Evolutionary conservation across 2,797 vertebrate species (phyloP), one percentile per base, ranked within the genome.

Genomic region (Leuciscus waleckii): DNA sequence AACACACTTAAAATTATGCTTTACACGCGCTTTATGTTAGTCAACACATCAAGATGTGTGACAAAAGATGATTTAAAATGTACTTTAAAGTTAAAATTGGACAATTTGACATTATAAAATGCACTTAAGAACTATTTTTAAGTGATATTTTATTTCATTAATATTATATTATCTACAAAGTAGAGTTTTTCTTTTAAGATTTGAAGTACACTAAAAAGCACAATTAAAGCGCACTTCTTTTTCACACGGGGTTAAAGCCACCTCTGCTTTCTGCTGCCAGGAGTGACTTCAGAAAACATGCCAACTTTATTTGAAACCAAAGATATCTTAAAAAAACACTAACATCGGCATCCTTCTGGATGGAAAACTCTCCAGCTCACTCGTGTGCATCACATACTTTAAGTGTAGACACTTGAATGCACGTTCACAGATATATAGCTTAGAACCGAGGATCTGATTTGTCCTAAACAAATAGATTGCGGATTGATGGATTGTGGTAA

Each of bases 241-340:
- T 54, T 17, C 16, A 51, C 1, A 43, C 9, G 7, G 21, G 54
- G 23, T 61, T 11, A 61, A 61, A 23, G 37, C 16, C 37, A 43
- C n/a, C 35, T 43, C 43, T 68, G 43, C 29, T 21, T 49, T 21
- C 14, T 39, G 9, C 43, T 68, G 43, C 13, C 32, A 37, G n/a
- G 39, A 79, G 37, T 79, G n/a, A 16, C 17, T 68, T 2, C 39
- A 79, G 17, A 79, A 79, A 65, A 67, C 78, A 81, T 68, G 29
- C 29, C 84, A 73, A 83, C 81, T 90, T 93, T 91, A 89, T 89
- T 88, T 89, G 76, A 87, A 91, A 87, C 86, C 85, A 58, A 82
- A 90, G 87, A 90, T 91, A 89, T 88, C 87, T 87, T 74, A 82
- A 87, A 88, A 23, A 88, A 91, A 91, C 83, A 92, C 91, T 86